Base-by-base conservation (phyloP, 2,797 vertebrate species). In the Pseudotriccus pelzelni region DNA sequence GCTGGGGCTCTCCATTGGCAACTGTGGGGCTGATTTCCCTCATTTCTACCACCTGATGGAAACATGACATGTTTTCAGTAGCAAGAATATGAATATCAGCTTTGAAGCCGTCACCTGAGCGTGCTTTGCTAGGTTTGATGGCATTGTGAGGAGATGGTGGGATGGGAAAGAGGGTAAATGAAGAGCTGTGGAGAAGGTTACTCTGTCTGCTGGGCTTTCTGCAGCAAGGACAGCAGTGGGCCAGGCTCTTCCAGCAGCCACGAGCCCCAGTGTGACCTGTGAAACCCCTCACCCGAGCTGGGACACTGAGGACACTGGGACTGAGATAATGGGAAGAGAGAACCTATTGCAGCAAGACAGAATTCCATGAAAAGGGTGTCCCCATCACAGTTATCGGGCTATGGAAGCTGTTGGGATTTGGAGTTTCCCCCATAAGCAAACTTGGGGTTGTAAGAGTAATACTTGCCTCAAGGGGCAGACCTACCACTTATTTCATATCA, bases 1-100 rank as follows among this genome's bases (percentile, higher is more conserved):
- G 97, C 7, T 98, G 98, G 46, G 97, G 97, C 20, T 98, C 98
- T 56, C 98, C 98, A 2, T 97, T 98, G 86, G 96, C 86, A 83
- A 97, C 58, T 0, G 94, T 98, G 91, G 98, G 98, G 70, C 98
- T 98, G 97, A 99, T 98, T 94, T 98, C 98, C 95, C 93, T 98
- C 99, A 99, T 98, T 97, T 99, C 99, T 79, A 98, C 98, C 17
- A 98, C 98, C 99, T 99, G 96, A 49, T 23, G 46, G 50, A 56
- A 91, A 56, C 43, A 84, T 59, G 56, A 50, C 85, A 73, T 9
- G 23, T 23, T 39, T 93, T 96, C 52, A 87, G 39, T 2, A 36
- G 36, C 28, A 55, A 43, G 50, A 88, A 64, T 5, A 10, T 4
- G 19, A 77, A 19, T 5, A 43, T 14, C 49, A 59, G 20, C 37